Evolutionary conservation across 2,113 vertebrate genomes (phyloP), one percentile per base, ranked within the genome.

Genomic region (Oncorhynchus mykiss): DNA sequence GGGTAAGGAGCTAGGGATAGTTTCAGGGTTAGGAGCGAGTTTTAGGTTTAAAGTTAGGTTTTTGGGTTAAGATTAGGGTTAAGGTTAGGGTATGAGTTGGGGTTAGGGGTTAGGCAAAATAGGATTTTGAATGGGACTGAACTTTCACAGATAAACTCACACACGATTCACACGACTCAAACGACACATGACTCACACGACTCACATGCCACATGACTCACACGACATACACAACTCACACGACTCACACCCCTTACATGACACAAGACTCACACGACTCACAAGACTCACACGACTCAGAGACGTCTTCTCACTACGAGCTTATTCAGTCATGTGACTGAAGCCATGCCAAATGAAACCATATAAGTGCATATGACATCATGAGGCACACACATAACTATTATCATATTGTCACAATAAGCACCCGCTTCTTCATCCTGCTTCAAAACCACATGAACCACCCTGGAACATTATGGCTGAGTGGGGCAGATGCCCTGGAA

Each of bases 271-370:
- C 60, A 70, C 71, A 4, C 4, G 0, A 4, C 29, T 72, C 80
- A 81, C 72, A 71, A 54, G 72, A 71, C 85, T 75, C 86, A 78
- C 85, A 89, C 22, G 74, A 84, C 79, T 51, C 62, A 27, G 5
- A 66, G 7, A 66, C 24, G 66, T 80, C 76, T 8, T 14, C 84
- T 85, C 76, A 81, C 80, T 75, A 86, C 88, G 87, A 89, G 82
- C 79, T 90, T 80, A 88, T 70, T 79, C 75, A 78, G 81, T 86
- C 88, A 77, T 86, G 84, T 67, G 81, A 75, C 82, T 82, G 86
- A 84, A 89, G 82, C 85, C 13, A 72, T 78, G 87, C 90, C 89
- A 89, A 84, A 88, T 91, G 87, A 70, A 84, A 84, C 72, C 72
- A 71, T 79, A 76, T 64, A 65, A 13, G 29, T 34, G 22, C 67